Evolutionary conservation across 2,113 vertebrate species (phyloP).

Genomic region (Aspiorhynchus laticeps): DNA sequence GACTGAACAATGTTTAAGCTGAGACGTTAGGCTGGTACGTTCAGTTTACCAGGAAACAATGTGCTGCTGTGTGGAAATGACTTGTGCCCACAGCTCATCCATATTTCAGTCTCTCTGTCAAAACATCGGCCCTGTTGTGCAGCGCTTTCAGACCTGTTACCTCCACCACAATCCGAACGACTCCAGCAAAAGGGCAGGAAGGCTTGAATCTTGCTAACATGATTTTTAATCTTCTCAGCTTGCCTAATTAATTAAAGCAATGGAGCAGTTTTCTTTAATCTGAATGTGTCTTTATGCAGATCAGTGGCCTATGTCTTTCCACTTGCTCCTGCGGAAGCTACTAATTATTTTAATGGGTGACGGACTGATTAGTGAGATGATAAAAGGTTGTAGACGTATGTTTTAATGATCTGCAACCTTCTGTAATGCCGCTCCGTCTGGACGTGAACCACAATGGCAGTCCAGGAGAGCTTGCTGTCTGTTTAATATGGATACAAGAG

Average conservation of each 20-base stretch:
- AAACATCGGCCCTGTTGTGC: background rate
- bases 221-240: slow-evolving; percentile 39
- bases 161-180: background rate
- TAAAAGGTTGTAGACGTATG: slow-evolving; percentile 35
- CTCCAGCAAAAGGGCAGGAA: slow-evolving; percentile 24
- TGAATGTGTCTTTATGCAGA: slow-evolving; percentile 33
- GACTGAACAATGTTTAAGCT: too few species aligned
- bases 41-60: background rate
- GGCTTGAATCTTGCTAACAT: slow-evolving; percentile 22
- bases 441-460: slow-evolving; percentile 40
- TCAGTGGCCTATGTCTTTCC: slow-evolving; percentile 12
- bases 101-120: slow-evolving; percentile 7
- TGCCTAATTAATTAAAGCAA: slow-evolving; percentile 48
- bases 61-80: slow-evolving; percentile 28
- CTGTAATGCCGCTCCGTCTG: slow-evolving; percentile 33
- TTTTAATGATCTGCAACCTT: slow-evolving; percentile 45
- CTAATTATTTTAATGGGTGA: slow-evolving; percentile 47
- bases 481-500: slow-evolving; percentile 44
- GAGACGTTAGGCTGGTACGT: background rate
- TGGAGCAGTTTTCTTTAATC: slow-evolving; percentile 37
- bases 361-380: slow-evolving; percentile 46
- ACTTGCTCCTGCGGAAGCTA: background rate
- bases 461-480: slow-evolving; percentile 12
- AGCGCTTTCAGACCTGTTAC: slow-evolving; percentile 23
- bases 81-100: slow-evolving; percentile 11